Evolutionary conservation across 2,113 vertebrate genomes (phyloP).

Genomic region (Alligator sinensis): DNA sequence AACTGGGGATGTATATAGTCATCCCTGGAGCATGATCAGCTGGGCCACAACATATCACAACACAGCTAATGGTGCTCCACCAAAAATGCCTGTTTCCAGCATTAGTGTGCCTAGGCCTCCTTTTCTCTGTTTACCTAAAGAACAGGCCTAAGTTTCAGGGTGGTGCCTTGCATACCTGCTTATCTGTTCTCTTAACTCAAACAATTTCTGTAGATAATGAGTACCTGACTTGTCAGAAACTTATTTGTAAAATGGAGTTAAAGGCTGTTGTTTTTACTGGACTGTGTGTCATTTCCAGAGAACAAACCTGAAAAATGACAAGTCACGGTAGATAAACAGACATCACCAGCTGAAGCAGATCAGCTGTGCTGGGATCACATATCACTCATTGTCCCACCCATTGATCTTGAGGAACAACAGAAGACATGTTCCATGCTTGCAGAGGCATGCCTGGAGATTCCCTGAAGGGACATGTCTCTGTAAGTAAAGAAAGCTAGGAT

Average conservation of each 20-base stretch:
- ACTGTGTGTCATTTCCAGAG: constrained; percentile 10
- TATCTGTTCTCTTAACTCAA: not conserved
- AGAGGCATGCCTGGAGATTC: not conserved
- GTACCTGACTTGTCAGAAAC: constrained; percentile 37
- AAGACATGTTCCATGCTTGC: not conserved
- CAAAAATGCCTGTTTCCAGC: too few relatives aligned
- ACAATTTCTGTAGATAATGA: constrained; percentile 55
- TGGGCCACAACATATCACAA: too few relatives aligned
- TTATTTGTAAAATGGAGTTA: constrained; percentile 29
- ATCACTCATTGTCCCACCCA: too few relatives aligned
- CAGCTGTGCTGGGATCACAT: not conserved
- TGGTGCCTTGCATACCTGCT: not conserved
- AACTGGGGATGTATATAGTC: too few relatives aligned
- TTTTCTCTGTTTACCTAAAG: too few relatives aligned
- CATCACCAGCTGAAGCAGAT: not conserved
- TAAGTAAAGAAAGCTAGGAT: too few relatives aligned
- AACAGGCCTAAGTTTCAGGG: not conserved
- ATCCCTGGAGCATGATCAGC: too few relatives aligned
- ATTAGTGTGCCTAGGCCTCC: too few relatives aligned
- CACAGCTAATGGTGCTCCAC: too few relatives aligned
- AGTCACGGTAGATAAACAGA: not conserved
- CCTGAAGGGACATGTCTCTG: too few relatives aligned
- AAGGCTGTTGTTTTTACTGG: not conserved
- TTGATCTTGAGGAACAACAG: too few relatives aligned
- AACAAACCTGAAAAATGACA: not conserved